These are phyloP conservation scores for Erithacus rubecula DNA, from an alignment of 2,797 vertebrate species.

Conservation along the genomic window DNA sequence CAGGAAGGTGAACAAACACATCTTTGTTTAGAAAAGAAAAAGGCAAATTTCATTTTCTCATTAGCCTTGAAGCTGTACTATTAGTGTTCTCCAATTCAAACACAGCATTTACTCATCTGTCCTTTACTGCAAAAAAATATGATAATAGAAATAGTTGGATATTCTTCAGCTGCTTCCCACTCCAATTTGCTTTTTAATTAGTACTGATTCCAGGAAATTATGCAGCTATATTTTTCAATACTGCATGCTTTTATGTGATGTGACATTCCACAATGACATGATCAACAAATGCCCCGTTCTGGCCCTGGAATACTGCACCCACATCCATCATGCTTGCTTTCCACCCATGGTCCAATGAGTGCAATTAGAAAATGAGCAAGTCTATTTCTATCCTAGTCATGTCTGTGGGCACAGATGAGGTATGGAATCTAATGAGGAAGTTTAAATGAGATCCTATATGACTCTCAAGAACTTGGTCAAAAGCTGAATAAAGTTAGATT, in stretches of 20 bases:
- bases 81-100: constrained; percentile 6
- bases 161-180: background rate
- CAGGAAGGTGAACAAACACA: background rate
- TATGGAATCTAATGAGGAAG: background rate
- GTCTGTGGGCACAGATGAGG: background rate
- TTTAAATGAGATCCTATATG: background rate
- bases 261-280: background rate
- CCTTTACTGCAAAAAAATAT: background rate
- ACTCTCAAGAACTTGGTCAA: background rate
- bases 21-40: background rate
- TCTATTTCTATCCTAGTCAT: background rate
- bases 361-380: constrained; percentile 1
- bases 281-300: background rate
- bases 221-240: background rate
- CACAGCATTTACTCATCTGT: background rate
- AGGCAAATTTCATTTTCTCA: background rate
- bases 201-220: constrained; percentile 10
- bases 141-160: constrained; percentile 17
- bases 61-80: background rate
- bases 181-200: constrained; percentile 49
- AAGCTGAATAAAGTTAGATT: background rate
- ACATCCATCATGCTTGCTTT: background rate
- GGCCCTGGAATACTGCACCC: background rate
- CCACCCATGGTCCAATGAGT: background rate
- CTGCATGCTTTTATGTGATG: background rate